Conservation (phyloP, 2,888 invertebrate species). For the Tanaodytes sp. region DNA sequence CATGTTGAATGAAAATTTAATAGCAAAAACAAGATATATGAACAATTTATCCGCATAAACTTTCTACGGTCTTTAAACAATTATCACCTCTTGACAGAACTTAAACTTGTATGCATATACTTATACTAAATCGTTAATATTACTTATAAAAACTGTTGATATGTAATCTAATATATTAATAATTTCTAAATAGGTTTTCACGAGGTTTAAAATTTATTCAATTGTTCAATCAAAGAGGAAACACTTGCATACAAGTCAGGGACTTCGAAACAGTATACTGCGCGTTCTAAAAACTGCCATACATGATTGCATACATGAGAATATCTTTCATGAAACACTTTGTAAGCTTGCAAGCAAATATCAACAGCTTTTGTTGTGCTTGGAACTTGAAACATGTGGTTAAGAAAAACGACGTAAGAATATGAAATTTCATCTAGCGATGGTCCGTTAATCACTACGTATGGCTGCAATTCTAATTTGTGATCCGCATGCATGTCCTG, state of each 20-base stretch:
- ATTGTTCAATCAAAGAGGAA: slow-evolving; percentile 18
- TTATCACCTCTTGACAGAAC: no score
- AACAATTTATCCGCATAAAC: no score
- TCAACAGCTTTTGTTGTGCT: slow-evolving; percentile 23
- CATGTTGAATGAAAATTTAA: no score
- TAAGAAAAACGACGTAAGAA: slow-evolving; percentile 21
- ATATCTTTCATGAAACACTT: slow-evolving; percentile 31
- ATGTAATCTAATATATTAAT: no score
- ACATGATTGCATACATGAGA: slow-evolving; percentile 32
- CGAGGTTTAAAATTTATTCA: no score
- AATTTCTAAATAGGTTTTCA: no score
- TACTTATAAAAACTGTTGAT: no score
- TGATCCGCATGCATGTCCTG: slow-evolving; percentile 11
- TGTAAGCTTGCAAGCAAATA: slow-evolving; percentile 34
- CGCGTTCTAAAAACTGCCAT: slow-evolving; percentile 41
- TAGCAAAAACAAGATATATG: no score
- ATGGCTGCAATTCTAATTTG: slow-evolving; percentile 21
- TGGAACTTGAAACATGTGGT: slow-evolving; percentile 25
- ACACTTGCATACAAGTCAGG: slow-evolving; percentile 19
- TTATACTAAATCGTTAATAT: no score
- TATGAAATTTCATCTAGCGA: slow-evolving; percentile 19
- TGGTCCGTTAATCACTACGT: slow-evolving; percentile 25
- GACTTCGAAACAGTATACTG: slow-evolving; percentile 20
- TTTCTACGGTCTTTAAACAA: no score
- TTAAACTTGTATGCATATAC: no score